phyloP scores from a whole-genome alignment of 2,888 invertebrate genomes.

The Cheilosia variabilis region DNA sequence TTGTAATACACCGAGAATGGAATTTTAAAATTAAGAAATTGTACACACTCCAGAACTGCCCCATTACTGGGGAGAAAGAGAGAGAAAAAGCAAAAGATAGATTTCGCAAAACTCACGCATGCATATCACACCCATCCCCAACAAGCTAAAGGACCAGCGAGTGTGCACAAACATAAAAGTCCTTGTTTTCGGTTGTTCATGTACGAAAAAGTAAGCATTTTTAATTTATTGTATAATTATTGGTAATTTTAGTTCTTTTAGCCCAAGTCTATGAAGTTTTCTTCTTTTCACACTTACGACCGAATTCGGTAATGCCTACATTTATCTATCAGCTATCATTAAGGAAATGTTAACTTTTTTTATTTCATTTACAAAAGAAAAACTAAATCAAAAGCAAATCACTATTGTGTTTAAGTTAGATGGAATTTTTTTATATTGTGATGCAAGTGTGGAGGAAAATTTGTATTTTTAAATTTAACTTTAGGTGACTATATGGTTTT shows the following conservation, averaged over 20 bases:
- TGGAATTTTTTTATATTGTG: conserved; percentile 30
- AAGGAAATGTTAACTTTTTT: neutral
- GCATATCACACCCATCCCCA: conserved; percentile 60
- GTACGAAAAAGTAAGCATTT: conserved; percentile 7
- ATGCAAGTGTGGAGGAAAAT: conserved; percentile 23
- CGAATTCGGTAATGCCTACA: neutral
- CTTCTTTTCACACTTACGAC: neutral
- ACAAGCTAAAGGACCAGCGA: conserved; percentile 46
- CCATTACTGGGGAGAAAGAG: conserved; percentile 43
- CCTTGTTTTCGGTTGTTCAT: conserved; percentile 18
- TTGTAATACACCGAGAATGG: conserved; percentile 36
- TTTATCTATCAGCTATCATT: neutral
- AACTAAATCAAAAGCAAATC: conserved; percentile 5
- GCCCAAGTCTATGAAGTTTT: conserved; percentile 17
- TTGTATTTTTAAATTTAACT: conserved; percentile 15
- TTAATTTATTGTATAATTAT: conserved; percentile 68
- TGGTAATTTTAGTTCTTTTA: conserved; percentile 37
- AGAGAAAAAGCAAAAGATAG: conserved; percentile 18
- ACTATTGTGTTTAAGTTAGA: conserved; percentile 37
- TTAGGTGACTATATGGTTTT: conserved; percentile 50
- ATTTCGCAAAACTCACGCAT: conserved; percentile 47
- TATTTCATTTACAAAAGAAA: neutral
- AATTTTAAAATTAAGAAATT: conserved; percentile 33
- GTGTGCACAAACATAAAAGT: conserved; percentile 29
- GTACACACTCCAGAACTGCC: conserved; percentile 67